Evolutionary conservation across 2,797 vertebrate genomes (phyloP).

Genomic region (Falco berigora): DNA sequence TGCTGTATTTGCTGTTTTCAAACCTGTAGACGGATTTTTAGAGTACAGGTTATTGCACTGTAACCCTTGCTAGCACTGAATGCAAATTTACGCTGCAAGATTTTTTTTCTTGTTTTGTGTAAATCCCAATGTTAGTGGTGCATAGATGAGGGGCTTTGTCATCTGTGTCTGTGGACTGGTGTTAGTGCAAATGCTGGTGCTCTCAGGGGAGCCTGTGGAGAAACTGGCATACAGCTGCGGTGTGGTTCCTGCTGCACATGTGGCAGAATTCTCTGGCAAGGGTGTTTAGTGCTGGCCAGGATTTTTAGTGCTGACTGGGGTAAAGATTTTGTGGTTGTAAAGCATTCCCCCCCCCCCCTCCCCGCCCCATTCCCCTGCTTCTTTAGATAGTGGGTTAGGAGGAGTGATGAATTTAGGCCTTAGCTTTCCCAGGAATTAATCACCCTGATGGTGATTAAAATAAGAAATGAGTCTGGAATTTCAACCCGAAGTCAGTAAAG

Average conservation of each 20-base stretch:
- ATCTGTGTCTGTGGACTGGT: not conserved
- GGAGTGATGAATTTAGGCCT: not conserved
- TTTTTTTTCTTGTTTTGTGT: not conserved
- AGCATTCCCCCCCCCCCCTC: not conserved
- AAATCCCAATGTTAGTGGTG: not conserved
- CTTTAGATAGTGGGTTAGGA: rapidly evolving
- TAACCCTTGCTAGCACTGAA: not conserved
- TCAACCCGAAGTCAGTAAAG: not conserved
- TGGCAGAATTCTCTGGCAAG: not conserved
- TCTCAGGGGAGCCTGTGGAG: not conserved
- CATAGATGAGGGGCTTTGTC: too few relatives aligned
- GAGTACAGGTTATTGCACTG: not conserved
- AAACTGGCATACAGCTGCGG: not conserved
- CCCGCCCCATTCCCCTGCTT: not conserved
- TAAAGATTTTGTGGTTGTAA: not conserved
- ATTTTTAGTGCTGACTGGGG: not conserved
- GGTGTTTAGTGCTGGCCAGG: not conserved
- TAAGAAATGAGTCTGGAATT: not conserved
- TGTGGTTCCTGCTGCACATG: not conserved
- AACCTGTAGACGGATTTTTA: not conserved
- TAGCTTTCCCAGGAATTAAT: not conserved
- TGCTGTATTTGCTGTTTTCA: not conserved
- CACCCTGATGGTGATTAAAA: not conserved
- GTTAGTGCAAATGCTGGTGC: not conserved
- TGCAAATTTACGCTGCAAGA: not conserved